Evolutionary conservation across 2,797 vertebrate genomes (phyloP), one percentile per base, ranked within the genome.

Genomic region (Sebastiscus tertius): DNA sequence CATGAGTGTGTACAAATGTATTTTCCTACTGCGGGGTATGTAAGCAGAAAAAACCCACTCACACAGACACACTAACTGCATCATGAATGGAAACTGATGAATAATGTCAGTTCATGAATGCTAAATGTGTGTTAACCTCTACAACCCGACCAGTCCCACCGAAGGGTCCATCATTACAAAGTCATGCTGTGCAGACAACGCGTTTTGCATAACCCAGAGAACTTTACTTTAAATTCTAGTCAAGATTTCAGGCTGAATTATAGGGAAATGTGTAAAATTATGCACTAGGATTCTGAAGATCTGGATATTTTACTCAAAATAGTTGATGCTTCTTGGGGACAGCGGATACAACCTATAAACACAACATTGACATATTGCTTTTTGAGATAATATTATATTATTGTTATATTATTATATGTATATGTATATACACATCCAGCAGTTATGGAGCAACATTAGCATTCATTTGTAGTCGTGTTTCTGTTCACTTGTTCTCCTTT

Each of bases 71-170:
- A 5, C 64, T 52, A 62, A 62, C 59, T 8, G 39, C 52, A 66
- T 18, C n/a, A 62, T 10, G 5, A 68, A 69, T 62, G 26, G 62
- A 64, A 72, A 71, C 52, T 75, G 75, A 62, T 80, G 59, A 84
- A 82, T 77, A 79, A 72, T 64, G 55, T 77, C 49, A 26, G 27
- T 36, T 77, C 72, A 81, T 83, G 33, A 84, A 79, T 79, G 63
- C 34, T 75, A 46, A 72, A 75, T 69, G 33, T 8, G 10, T n/a
- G 36, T 81, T 72, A 75, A 81, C 69, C 52, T 73, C 49, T 59
- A 64, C 5, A 52, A 52, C 33, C 61, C 8, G 2, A 3, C 22
- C 60, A 64, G 24, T 81, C 31, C 61, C 60, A 60, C n/a, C 4
- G 1, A 8, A 4, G 4, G 14, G 27, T 14, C 36, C 49, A 24